phyloP scores from a whole-genome alignment of 2,113 vertebrate species.

The Paratilapia polleni region DNA sequence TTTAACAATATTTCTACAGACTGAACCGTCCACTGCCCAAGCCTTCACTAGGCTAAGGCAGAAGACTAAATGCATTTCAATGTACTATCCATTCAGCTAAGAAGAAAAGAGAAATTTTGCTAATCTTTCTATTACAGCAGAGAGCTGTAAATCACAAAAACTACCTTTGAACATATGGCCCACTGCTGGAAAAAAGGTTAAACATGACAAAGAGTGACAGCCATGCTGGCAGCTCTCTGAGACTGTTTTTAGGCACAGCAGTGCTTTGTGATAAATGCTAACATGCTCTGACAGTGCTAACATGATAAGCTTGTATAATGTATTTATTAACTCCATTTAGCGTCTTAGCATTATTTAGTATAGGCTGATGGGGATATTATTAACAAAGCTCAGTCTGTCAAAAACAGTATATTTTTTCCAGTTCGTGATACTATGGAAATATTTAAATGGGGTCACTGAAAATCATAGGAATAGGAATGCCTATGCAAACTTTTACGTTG shows the following conservation, averaged over 20 bases:
- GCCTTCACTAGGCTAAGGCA: neutral
- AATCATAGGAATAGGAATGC: neutral
- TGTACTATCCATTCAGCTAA: neutral
- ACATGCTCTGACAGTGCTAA: neutral
- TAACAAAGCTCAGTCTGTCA: too few species aligned
- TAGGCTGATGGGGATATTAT: neutral
- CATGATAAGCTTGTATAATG: neutral
- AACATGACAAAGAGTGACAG: neutral
- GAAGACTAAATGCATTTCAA: neutral
- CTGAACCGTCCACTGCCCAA: neutral
- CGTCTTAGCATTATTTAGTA: neutral
- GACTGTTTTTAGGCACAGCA: neutral
- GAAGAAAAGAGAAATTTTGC: constrained; percentile 1
- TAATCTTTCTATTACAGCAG: neutral
- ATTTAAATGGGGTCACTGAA: neutral
- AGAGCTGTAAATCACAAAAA: neutral
- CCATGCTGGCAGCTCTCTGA: neutral
- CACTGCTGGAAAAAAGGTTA: neutral
- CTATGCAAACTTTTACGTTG: neutral
- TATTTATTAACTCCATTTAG: neutral
- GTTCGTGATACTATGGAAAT: neutral
- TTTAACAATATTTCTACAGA: constrained; percentile 10
- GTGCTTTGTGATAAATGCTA: neutral
- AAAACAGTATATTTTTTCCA: neutral
- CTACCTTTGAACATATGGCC: neutral